A percentile compares a stretch with the other conserved stretches of the same genome.
phyloP scores from a whole-genome alignment of 2,797 vertebrate species.

The Oceanodroma leucorhoa region DNA sequence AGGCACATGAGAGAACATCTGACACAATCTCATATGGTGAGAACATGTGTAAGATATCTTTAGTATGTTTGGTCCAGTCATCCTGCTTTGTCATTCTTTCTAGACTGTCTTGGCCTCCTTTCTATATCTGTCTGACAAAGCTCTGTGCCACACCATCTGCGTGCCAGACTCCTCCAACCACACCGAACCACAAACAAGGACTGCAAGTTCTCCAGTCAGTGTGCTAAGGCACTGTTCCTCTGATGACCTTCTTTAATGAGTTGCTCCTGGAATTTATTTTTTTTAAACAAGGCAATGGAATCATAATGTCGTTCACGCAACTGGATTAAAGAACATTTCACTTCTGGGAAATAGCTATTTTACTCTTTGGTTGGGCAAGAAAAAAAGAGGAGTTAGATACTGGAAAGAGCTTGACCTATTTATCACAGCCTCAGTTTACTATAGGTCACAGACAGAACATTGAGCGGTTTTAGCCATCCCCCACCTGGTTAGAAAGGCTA shows the following conservation, averaged over 20 bases:
- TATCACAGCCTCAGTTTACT: neutral
- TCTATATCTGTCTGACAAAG: neutral
- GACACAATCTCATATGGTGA: neutral
- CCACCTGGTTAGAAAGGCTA: neutral
- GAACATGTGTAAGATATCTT: neutral
- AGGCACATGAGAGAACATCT: neutral
- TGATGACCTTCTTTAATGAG: neutral
- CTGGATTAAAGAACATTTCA: neutral
- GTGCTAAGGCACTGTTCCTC: neutral
- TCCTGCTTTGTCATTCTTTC: constrained; percentile 4
- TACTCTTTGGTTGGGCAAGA: neutral
- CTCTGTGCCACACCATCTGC: neutral
- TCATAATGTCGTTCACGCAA: neutral
- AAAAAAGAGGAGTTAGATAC: neutral
- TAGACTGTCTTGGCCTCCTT: neutral
- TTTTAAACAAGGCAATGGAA: neutral
- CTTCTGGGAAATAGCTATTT: constrained; percentile 42
- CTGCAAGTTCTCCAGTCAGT: neutral
- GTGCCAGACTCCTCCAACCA: neutral
- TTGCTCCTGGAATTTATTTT: neutral
- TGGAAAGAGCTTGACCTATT: neutral
- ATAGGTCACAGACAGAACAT: neutral
- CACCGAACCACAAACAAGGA: neutral
- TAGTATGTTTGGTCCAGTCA: neutral
- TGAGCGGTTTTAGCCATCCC: neutral